These are phyloP conservation scores for Diprion similis DNA, from an alignment of 1,140 invertebrate genomes.

Conservation along the genomic window DNA sequence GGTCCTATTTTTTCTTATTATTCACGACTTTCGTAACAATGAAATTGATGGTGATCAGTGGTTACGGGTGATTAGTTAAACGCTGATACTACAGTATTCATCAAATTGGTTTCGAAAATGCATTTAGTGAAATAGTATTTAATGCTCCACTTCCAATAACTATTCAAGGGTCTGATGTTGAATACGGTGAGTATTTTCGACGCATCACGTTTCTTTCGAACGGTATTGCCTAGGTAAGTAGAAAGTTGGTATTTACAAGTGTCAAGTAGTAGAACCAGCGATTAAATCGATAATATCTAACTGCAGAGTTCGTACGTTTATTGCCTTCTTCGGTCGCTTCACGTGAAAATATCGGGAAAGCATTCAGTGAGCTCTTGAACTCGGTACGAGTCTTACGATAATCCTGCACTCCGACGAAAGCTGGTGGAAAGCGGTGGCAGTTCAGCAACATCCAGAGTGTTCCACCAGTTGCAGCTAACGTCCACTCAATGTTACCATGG, in stretches of 20 bases:
- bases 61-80: no score
- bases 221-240: background rate
- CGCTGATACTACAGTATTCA: no score
- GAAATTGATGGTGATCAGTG: no score
- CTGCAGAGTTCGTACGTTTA: background rate
- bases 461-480: background rate
- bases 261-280: background rate
- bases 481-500: background rate
- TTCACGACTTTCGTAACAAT: no score
- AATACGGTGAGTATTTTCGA: no score
- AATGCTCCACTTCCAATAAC: no score
- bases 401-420: background rate
- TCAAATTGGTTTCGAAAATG: no score
- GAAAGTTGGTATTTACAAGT: background rate
- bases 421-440: background rate
- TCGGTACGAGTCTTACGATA: background rate
- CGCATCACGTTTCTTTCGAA: no score
- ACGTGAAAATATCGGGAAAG: background rate
- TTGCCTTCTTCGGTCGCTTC: background rate
- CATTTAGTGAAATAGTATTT: no score
- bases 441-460: background rate
- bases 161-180: no score
- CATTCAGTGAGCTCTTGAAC: background rate
- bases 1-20: no score
- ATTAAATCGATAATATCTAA: background rate